These are phyloP conservation scores for Cephus runcator DNA, from an alignment of 2,888 invertebrate genomes.

Conservation along the genomic window DNA sequence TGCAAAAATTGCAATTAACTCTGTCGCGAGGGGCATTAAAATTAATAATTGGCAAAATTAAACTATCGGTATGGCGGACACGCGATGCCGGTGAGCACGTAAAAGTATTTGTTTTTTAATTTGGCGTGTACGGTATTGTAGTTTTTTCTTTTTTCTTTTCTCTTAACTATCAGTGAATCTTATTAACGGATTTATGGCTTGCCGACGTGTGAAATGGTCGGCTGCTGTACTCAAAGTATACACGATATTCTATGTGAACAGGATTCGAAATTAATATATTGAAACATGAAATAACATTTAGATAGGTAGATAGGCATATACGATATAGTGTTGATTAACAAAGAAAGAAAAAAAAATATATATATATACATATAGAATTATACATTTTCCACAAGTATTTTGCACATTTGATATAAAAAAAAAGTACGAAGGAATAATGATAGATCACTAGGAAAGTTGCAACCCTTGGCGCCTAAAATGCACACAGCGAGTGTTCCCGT, in stretches of 20 bases:
- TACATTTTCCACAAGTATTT: conserved; percentile 64
- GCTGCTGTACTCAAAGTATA: conserved; percentile 59
- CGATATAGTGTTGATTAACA: conserved; percentile 59
- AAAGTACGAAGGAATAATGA: conserved; percentile 26
- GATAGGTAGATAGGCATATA: conserved; percentile 53
- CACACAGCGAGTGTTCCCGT: conserved; percentile 42
- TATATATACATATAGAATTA: conserved; percentile 32
- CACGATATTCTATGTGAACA: conserved; percentile 55
- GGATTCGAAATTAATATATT: conserved; percentile 63
- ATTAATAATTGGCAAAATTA: no score
- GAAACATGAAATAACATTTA: conserved; percentile 47
- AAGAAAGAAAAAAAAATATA: conserved; percentile 44
- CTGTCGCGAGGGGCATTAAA: no score
- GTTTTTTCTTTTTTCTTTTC: no score
- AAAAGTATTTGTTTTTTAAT: no score
- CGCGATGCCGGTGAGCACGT: no score
- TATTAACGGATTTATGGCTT: conserved; percentile 59
- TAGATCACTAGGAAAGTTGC: conserved; percentile 33
- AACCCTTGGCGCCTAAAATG: conserved; percentile 39
- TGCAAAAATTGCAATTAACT: no score
- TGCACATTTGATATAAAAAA: conserved; percentile 63
- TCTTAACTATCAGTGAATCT: conserved; percentile 32
- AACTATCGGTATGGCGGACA: no score
- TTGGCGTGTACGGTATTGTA: no score
- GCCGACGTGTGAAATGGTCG: conserved; percentile 48